These are phyloP conservation scores for Balanococcus diminutus DNA, from an alignment of 2,888 invertebrate genomes.

Conservation along the genomic window DNA sequence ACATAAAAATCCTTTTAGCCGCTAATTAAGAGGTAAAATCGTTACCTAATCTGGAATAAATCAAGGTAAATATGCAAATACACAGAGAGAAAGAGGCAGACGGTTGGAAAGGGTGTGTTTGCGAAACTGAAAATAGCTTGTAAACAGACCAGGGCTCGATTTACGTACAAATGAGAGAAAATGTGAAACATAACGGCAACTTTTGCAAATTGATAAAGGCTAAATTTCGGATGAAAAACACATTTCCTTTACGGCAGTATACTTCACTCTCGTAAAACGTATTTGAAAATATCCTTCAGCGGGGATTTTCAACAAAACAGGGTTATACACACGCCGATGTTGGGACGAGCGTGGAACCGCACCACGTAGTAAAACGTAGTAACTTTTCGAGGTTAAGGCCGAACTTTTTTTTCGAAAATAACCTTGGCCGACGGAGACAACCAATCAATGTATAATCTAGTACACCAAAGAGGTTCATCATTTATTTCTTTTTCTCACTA, in stretches of 20 bases:
- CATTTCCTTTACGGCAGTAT: background rate
- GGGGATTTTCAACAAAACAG: constrained; percentile 38
- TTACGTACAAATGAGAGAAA: background rate
- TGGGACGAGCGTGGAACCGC: constrained; percentile 30
- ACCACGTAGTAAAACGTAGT: constrained; percentile 53
- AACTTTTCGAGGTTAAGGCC: constrained; percentile 53
- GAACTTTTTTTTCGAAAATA: constrained; percentile 20
- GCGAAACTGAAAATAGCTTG: background rate
- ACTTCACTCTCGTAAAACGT: constrained; percentile 20
- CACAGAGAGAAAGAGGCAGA: too few species aligned
- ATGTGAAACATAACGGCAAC: constrained; percentile 8
- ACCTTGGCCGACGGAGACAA: constrained; percentile 52
- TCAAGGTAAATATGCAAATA: background rate
- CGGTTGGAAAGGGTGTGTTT: background rate
- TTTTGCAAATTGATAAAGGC: constrained; percentile 24
- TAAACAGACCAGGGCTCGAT: background rate
- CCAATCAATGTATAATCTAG: constrained; percentile 43
- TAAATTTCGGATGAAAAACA: constrained; percentile 34
- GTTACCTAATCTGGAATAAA: background rate
- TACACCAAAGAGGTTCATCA: constrained; percentile 9
- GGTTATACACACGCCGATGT: constrained; percentile 41
- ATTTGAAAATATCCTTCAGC: constrained; percentile 38
- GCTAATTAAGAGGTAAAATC: background rate
- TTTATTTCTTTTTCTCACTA: background rate
- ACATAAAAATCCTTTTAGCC: background rate